These are phyloP conservation scores for Drosophila miranda DNA, from an alignment of 1,140 invertebrate species.

Conservation along the genomic window DNA sequence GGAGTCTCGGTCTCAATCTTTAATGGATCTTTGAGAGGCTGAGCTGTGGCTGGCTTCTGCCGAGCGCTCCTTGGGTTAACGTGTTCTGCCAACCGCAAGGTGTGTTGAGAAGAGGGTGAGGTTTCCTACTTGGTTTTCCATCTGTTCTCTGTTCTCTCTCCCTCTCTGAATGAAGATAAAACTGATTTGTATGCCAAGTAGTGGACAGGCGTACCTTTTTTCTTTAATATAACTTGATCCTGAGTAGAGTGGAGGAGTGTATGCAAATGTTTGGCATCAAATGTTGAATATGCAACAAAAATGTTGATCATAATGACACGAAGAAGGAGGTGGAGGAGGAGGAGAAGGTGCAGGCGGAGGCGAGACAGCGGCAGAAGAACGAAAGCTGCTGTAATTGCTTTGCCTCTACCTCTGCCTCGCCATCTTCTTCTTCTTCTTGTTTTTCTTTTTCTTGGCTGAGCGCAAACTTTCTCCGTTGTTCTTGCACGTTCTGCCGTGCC, in stretches of 20 bases:
- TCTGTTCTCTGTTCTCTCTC: constrained; percentile 4
- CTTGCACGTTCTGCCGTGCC: constrained; percentile 43
- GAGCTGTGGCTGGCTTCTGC: neutral
- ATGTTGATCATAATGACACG: neutral
- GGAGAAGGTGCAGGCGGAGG: neutral
- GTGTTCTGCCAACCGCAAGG: constrained; percentile 3
- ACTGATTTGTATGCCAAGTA: no score
- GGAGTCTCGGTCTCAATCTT: constrained; percentile 6
- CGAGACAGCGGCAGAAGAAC: constrained; percentile 24
- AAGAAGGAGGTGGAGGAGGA: neutral
- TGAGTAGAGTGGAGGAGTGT: constrained; percentile 23
- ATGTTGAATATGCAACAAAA: constrained; percentile 50
- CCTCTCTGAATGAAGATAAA: no score
- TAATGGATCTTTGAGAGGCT: neutral
- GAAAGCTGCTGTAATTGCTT: constrained; percentile 48
- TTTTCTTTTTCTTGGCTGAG: constrained; percentile 18
- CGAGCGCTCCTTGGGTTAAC: neutral
- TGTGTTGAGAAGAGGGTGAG: no score
- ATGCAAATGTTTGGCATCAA: constrained; percentile 51
- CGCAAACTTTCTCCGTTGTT: constrained; percentile 62
- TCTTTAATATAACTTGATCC: no score
- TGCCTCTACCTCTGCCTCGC: constrained; percentile 15
- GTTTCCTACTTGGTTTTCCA: neutral
- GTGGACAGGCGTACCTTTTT: no score
- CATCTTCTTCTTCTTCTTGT: constrained; percentile 6